phyloP scores from a whole-genome alignment of 2,888 invertebrate genomes.

The Acleris emargana region DNA sequence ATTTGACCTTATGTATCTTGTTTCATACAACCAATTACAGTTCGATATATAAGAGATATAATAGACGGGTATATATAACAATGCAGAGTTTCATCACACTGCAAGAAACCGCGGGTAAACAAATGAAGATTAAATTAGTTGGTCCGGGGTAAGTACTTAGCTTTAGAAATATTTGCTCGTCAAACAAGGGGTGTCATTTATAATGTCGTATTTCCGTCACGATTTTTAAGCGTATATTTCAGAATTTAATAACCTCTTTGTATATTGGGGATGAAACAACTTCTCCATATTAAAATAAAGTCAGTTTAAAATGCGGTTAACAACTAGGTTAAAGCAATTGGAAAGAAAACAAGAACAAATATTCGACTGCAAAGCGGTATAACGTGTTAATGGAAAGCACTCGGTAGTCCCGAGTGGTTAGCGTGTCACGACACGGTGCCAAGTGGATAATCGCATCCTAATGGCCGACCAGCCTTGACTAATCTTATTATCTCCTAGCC shows the following conservation, averaged over 20 bases:
- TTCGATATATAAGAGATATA: neutral
- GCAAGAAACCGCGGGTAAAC: constrained; percentile 8
- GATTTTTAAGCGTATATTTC: neutral
- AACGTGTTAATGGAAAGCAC: constrained; percentile 37
- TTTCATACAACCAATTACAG: neutral
- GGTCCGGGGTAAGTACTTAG: constrained; percentile 15
- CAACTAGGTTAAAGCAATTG: neutral
- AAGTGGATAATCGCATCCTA: constrained; percentile 46
- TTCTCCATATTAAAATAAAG: no score
- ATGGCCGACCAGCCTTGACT: constrained; percentile 37
- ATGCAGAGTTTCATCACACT: neutral
- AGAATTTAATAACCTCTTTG: neutral
- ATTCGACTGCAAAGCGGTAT: constrained; percentile 27
- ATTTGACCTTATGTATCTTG: no score
- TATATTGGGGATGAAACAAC: no score
- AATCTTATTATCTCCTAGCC: constrained; percentile 35
- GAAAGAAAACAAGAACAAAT: constrained; percentile 7
- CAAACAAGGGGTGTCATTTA: constrained; percentile 31
- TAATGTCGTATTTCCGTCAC: constrained; percentile 1
- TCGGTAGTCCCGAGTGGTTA: constrained; percentile 28
- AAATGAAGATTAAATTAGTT: constrained; percentile 31
- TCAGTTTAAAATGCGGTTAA: no score
- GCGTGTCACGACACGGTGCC: constrained; percentile 35
- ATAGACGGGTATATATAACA: neutral
- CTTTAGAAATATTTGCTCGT: constrained; percentile 26